These are phyloP conservation scores for Physocephala rufipes DNA, from an alignment of 2,888 invertebrate genomes.

Conservation along the genomic window DNA sequence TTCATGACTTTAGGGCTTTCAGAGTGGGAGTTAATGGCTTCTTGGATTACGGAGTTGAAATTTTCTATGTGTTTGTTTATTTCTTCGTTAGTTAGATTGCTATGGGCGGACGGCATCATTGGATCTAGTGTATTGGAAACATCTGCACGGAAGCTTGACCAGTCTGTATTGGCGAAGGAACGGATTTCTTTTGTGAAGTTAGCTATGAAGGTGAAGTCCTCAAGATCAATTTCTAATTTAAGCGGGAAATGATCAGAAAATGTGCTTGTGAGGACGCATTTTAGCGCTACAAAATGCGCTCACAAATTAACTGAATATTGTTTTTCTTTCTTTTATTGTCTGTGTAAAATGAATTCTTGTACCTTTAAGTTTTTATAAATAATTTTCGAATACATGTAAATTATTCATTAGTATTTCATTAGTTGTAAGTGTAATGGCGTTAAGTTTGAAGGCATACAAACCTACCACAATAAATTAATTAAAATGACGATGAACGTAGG, in stretches of 20 bases:
- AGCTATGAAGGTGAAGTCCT: neutral
- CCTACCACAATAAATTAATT: too few relatives aligned
- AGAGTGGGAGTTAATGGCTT: neutral
- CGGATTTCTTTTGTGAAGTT: neutral
- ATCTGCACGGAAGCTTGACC: neutral
- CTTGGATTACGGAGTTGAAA: neutral
- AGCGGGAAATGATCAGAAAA: conserved; percentile 31
- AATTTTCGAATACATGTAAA: too few relatives aligned
- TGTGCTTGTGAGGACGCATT: too few relatives aligned
- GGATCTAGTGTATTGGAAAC: neutral
- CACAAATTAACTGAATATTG: too few relatives aligned
- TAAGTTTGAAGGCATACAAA: too few relatives aligned
- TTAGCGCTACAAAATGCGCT: too few relatives aligned
- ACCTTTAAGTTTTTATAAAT: too few relatives aligned
- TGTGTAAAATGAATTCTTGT: too few relatives aligned
- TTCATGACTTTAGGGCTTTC: neutral
- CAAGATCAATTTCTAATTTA: neutral
- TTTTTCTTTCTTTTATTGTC: too few relatives aligned
- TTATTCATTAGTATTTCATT: too few relatives aligned
- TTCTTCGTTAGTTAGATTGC: neutral
- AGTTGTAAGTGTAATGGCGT: too few relatives aligned
- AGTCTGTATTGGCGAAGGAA: conserved; percentile 19
- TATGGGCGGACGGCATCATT: neutral
- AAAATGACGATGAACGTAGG: too few relatives aligned
- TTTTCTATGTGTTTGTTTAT: neutral